A percentile compares a stretch with the other conserved stretches of the same genome.
These are phyloP conservation scores for Elephantulus edwardii DNA, from an alignment of 2,113 vertebrate genomes.

Conservation along the genomic window DNA sequence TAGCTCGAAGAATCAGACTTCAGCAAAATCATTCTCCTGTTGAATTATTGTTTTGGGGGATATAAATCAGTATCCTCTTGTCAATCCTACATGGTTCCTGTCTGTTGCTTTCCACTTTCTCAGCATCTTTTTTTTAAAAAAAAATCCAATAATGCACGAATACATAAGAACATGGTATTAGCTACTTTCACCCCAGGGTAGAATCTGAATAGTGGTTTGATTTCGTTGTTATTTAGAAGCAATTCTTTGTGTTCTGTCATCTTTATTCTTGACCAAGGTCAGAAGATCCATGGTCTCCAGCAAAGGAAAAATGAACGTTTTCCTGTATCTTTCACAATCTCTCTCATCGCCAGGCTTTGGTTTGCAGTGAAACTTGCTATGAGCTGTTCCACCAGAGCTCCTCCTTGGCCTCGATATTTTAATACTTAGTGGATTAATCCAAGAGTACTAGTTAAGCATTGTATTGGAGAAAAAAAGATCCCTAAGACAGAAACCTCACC, in stretches of 20 bases:
- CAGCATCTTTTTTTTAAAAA: conserved; percentile 43
- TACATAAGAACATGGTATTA: conserved; percentile 41
- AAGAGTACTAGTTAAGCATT: conserved; percentile 9
- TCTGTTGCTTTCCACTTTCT: conserved; percentile 36
- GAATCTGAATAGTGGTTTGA: conserved; percentile 46
- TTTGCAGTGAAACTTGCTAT: too few species aligned
- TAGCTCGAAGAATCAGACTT: not conserved
- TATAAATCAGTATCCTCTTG: conserved; percentile 54
- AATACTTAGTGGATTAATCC: conserved; percentile 53
- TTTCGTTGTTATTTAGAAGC: conserved; percentile 50
- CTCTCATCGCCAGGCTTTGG: too few species aligned
- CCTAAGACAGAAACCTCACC: not conserved
- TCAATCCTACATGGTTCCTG: not conserved
- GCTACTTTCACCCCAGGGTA: conserved; percentile 26
- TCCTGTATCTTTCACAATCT: conserved; percentile 28
- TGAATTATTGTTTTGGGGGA: conserved; percentile 12
- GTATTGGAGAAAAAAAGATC: conserved; percentile 51
- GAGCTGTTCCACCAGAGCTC: too few species aligned
- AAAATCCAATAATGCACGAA: conserved; percentile 28
- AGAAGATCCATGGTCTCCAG: conserved; percentile 5
- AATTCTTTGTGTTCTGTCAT: not conserved
- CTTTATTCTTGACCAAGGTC: not conserved
- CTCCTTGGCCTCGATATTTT: conserved; percentile 32
- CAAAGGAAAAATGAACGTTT: conserved; percentile 35
- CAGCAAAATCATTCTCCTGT: conserved; percentile 42